Evolutionary conservation across 1,140 invertebrate species (phyloP), one percentile per base, ranked within the genome.

Genomic region (Drosophila sturtevanti): DNA sequence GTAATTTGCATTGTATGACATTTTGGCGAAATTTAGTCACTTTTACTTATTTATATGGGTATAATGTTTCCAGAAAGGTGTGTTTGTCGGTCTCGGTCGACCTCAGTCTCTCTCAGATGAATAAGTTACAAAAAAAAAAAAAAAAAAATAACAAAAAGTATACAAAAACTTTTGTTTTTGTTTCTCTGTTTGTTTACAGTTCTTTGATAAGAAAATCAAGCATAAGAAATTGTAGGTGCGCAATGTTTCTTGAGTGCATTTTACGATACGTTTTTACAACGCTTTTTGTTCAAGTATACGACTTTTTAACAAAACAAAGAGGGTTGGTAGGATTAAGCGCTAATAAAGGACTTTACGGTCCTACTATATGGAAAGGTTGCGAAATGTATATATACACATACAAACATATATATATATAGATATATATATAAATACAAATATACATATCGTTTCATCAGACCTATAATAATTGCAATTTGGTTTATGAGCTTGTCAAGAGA

Each of bases 1-100:
- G 31, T 54, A 65, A 72, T 67, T 65, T 31, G 71, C 67, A 79
- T 80, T 75, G 62, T 68, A 68, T 79, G 72, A 63, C 77, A 80
- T 67, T 69, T 14, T 61, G 63, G 34, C 56, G 52, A 76, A 79
- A 63, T 76, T 72, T 63, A 59, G 69, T 68, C 34, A 67, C 31
- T 61, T 66, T 73, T 58, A 65, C 72, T 79, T 72, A 75, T 64
- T 63, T 58, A 54, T 37, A 14, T 68, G 41, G 52, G 68, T 64
- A 72, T 76, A 70, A 79, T 59, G 64, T 78, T 72, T 72, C 65
- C 72, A 68, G 55, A 69, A 62, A 79, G 76, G 68, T 70, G 72
- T 68, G 68, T 79, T 76, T 76, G 52, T 77, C 70, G 68, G 67
- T 71, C 52, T 65, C 34, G 66, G 59, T 56, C 54, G 54, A 22